These are phyloP conservation scores for Oceanodroma tethys DNA, from an alignment of 2,113 vertebrate genomes.

Conservation along the genomic window DNA sequence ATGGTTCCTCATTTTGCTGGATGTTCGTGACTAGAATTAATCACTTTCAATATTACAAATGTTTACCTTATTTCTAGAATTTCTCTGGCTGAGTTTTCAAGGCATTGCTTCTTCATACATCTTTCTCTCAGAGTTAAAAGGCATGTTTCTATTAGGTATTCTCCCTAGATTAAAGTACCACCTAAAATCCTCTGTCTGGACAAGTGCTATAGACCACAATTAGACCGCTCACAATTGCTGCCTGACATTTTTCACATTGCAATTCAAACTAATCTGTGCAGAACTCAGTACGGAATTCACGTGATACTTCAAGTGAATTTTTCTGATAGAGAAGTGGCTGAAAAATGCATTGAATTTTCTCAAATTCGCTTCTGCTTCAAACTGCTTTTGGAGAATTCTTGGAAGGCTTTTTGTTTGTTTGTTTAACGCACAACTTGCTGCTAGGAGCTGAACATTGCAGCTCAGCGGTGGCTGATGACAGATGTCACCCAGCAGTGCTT, in stretches of 20 bases:
- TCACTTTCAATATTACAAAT: neutral
- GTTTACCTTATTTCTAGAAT: neutral
- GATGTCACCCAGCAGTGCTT: slow-evolving; percentile 52
- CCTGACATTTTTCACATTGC: neutral
- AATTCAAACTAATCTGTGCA: neutral
- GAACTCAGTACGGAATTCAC: neutral
- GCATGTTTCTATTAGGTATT: neutral
- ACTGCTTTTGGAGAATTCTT: neutral
- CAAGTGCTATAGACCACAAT: neutral
- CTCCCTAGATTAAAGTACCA: neutral
- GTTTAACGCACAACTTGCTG: neutral
- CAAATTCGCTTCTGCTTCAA: neutral
- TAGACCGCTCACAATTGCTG: neutral
- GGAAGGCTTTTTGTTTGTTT: neutral
- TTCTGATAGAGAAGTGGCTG: neutral
- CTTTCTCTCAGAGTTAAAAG: neutral
- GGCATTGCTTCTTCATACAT: neutral
- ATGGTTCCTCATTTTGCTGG: neutral
- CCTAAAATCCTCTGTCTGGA: neutral
- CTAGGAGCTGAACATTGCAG: neutral
- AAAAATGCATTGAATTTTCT: neutral
- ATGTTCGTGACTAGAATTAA: neutral
- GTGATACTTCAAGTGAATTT: neutral
- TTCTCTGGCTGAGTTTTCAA: neutral
- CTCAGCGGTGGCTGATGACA: slow-evolving; percentile 2